Evolutionary conservation across 2,113 vertebrate genomes (phyloP), one percentile per base, ranked within the genome.

Genomic region (Dryoscopus gambensis): DNA sequence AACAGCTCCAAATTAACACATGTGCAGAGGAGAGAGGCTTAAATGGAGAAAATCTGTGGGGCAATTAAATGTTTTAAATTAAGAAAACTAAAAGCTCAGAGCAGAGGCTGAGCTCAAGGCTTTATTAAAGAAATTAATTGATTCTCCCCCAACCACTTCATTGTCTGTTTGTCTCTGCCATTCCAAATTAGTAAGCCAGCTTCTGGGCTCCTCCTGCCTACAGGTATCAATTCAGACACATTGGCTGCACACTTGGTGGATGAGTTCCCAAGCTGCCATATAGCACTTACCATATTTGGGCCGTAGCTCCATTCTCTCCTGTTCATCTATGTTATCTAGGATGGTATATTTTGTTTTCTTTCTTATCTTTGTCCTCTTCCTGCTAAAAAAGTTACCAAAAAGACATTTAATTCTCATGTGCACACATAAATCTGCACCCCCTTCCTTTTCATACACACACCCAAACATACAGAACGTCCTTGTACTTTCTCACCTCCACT

Each of bases 331-430:
- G 92, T 99, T 98, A 97, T 99, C 98, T 82, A 99, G 96, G 75
- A 99, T 98, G 47, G 98, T 99, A 49, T 99, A 99, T 80, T 98
- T 99, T 60, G 98, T 99, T 98, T 99, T 99, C 96, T 98, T 99
- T 96, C 98, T 98, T 90, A 98, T 98, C 96, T 98, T 98, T 14
- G 98, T 99, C 55, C 98, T 98, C 87, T 98, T 98, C 73, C 98
- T 97, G 97, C 98, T 98, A 92, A 86, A 95, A 95, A 97, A 84
- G 35, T 65, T 82, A 94, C 79, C 63, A 75, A 77, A 92, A 84
- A 31, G 19, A 63, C 6, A 62, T 80, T 69, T 60, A 84, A 59
- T 50, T 87, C 16, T 80, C 46, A 81, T 1, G 13, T 23, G 60
- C 10, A 22, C 25, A 63, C 11, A 76, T 17, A 53, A 40, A 84